These are phyloP conservation scores for Rhabdophis nuchalis DNA, from an alignment of 2,797 vertebrate species.

Conservation along the genomic window DNA sequence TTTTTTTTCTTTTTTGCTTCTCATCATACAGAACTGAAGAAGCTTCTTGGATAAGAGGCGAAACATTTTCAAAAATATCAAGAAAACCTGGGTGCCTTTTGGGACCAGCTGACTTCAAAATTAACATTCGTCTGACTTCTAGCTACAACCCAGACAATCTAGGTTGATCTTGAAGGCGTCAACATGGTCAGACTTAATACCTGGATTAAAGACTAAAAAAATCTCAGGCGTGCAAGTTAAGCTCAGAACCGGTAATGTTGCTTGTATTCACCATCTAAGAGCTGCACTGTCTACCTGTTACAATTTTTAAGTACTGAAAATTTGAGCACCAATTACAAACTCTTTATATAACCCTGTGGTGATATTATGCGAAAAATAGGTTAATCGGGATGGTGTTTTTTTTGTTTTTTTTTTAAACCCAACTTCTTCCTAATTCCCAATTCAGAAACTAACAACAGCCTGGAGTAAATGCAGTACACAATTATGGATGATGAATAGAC, in stretches of 20 bases:
- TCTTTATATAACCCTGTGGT: background rate
- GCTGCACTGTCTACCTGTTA: background rate
- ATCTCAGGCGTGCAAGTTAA: background rate
- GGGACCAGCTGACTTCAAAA: background rate
- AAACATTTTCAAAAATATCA: background rate
- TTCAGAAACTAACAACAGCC: background rate
- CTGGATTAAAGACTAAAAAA: background rate
- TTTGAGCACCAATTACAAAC: background rate
- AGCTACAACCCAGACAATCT: background rate
- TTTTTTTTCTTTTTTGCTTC: background rate
- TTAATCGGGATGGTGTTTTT: background rate
- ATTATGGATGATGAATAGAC: background rate
- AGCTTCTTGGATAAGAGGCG: background rate
- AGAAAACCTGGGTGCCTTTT: background rate
- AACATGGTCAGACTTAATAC: background rate
- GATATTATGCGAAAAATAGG: background rate
- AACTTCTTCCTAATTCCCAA: background rate
- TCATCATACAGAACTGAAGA: background rate
- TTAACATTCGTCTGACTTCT: background rate
- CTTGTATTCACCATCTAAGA: background rate
- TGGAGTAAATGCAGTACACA: background rate
- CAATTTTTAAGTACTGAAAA: background rate
- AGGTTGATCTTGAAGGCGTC: background rate
- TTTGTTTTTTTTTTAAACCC: background rate
- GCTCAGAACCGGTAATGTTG: background rate